Evolutionary conservation across 2,888 invertebrate genomes (phyloP), one percentile per base, ranked within the genome.

Genomic region (Drosophila helvetica): DNA sequence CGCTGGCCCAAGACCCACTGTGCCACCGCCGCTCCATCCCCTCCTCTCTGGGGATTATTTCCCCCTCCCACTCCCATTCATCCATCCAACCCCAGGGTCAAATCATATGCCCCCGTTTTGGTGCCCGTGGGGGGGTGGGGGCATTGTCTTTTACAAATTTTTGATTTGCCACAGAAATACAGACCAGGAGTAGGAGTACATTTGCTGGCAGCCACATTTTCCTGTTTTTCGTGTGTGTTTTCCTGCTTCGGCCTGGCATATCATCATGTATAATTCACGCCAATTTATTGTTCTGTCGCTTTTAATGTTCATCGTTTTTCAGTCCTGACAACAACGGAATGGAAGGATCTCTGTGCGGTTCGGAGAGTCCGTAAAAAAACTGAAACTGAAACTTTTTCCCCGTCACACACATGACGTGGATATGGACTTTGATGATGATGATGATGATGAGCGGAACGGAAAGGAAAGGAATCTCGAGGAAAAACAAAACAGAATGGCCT

Each of bases 211-310:
- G 51, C 10, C 79, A 45, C 46, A 59, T 61, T 66, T 71, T 60
- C 12, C 15, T n/a, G 25, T 33, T 55, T 46, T 54, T 43, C 22
- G 0, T 53, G 51, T 46, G 5, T 30, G 52, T 52, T 15, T 6
- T 5, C 5, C 1, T 25, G 8, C 1, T 15, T 38, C 12, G 33
- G 1, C 15, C 15, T 15, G 38, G 38, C 38, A 38, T 38, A 38
- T 38, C 38, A 60, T 70, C 38, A 65, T 70, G 55, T 73, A 67
- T 79, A 75, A 72, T 83, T 84, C 75, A 74, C 68, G 68, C 52
- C 78, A 77, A 86, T 84, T 84, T 81, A 74, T 82, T 77, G 38
- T 38, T 66, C 80, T 58, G 65, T 69, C 70, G 76, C 33, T 75
- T 77, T 79, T 71, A 79, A 77, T 86, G 73, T 57, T 30, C 46